Percentiles rank a stretch among this genome's conserved stretches.
phyloP scores from a whole-genome alignment of 2,797 vertebrate genomes.

The Philypnodon macrostomus region DNA sequence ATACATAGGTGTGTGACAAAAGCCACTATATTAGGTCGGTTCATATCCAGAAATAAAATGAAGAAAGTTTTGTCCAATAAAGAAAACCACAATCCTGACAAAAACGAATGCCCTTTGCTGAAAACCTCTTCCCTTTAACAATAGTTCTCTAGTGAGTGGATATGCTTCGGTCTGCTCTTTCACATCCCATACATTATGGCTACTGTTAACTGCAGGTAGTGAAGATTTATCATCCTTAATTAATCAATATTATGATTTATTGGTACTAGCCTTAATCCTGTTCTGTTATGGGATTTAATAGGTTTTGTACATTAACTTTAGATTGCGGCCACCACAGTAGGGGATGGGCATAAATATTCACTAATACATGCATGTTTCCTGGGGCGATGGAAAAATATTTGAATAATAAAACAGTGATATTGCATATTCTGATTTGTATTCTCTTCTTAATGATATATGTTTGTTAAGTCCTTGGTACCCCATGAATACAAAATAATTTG shows the following conservation, averaged over 20 bases:
- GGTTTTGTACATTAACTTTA: slow-evolving; percentile 19
- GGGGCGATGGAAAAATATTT: slow-evolving; percentile 34
- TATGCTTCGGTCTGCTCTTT: slow-evolving; percentile 4
- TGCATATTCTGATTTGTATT: slow-evolving; percentile 38
- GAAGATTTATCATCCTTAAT: slow-evolving; percentile 8
- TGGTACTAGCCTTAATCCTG: slow-evolving; percentile 2
- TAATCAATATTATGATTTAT: slow-evolving; percentile 10
- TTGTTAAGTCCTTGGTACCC: slow-evolving; percentile 13
- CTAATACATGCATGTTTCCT: slow-evolving; percentile 30
- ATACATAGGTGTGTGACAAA: too few species aligned
- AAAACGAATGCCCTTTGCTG: neutral
- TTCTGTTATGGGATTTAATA: slow-evolving; percentile 11
- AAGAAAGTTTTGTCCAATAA: neutral
- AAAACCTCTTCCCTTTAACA: slow-evolving; percentile 10
- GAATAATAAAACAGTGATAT: slow-evolving; percentile 46
- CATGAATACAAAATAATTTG: slow-evolving; percentile 19
- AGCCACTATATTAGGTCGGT: neutral
- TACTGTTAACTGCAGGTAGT: slow-evolving; percentile 4
- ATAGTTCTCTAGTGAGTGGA: slow-evolving; percentile 14
- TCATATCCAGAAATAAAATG: neutral
- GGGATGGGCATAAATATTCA: slow-evolving; percentile 35
- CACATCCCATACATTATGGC: slow-evolving; percentile 6
- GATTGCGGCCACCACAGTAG: slow-evolving; percentile 15
- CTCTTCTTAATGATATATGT: slow-evolving; percentile 26
- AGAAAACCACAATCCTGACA: neutral